Conservation (phyloP, 2,888 invertebrate species). For the Drosophila birchii region DNA sequence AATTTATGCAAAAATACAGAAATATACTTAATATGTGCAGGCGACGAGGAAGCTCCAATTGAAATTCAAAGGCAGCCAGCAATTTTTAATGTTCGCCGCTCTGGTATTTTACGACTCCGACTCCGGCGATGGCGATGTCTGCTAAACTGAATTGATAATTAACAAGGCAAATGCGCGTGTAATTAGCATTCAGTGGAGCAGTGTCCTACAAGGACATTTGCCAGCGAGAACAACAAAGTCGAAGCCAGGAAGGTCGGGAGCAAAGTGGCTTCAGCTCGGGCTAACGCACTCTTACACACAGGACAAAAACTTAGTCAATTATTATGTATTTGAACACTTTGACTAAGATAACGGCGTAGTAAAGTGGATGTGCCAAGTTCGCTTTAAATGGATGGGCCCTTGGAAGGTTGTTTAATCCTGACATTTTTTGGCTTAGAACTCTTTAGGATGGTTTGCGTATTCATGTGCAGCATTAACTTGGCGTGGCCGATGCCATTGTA, state of each 20-base stretch:
- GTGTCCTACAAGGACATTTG: constrained; percentile 31
- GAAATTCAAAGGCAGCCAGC: constrained; percentile 77
- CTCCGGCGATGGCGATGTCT: constrained; percentile 52
- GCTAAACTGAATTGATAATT: constrained; percentile 81
- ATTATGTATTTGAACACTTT: background rate
- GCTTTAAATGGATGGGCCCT: background rate
- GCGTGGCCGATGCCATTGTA: constrained; percentile 52
- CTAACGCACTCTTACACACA: background rate
- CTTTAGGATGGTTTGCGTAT: background rate
- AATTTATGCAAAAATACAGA: constrained; percentile 79
- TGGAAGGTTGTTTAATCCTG: no score
- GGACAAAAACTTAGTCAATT: background rate
- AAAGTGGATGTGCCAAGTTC: background rate
- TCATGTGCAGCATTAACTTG: constrained; percentile 39
- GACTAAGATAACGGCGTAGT: background rate
- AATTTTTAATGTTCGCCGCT: constrained; percentile 73
- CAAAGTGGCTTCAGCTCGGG: background rate
- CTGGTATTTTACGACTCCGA: constrained; percentile 75
- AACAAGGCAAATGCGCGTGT: constrained; percentile 80
- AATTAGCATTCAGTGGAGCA: constrained; percentile 78
- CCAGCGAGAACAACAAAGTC: constrained; percentile 3
- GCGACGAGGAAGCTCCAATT: constrained; percentile 51
- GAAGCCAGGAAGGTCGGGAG: background rate
- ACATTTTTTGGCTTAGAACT: no score
- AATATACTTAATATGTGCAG: constrained; percentile 51